A percentile compares a stretch with the other conserved stretches of the same genome.
phyloP scores from a whole-genome alignment of 2,113 vertebrate species.

The Sterna hirundo region DNA sequence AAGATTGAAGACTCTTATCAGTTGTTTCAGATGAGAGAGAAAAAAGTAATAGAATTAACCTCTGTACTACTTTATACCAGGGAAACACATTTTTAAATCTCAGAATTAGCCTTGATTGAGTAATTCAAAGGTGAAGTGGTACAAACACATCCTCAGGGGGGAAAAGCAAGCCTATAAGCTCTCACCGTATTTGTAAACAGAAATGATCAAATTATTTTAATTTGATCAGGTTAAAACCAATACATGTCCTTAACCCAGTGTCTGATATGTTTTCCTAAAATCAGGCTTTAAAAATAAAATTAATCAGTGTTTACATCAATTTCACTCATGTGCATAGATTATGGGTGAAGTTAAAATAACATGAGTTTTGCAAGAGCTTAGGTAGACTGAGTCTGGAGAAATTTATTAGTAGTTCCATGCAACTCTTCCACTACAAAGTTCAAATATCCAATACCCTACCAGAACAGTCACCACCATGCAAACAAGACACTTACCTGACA shows the following conservation, averaged over 20 bases:
- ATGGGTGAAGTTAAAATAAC: not conserved
- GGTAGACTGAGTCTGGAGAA: not conserved
- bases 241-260: not conserved
- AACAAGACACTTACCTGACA: constrained; percentile 19
- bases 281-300: not conserved
- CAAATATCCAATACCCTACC: not conserved
- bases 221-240: not conserved
- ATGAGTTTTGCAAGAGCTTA: not conserved
- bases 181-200: not conserved
- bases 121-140: not conserved
- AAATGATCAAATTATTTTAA: not conserved
- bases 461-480: not conserved
- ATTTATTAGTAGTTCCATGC: not conserved
- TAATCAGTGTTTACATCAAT: not conserved
- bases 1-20: not conserved
- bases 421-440: not conserved
- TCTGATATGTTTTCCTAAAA: not conserved
- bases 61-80: not conserved
- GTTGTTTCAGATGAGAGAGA: not conserved
- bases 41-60: not conserved
- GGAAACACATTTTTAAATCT: not conserved
- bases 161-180: not conserved
- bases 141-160: not conserved
- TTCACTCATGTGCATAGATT: not conserved
- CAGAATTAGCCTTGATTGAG: not conserved